These are phyloP conservation scores for Porphyrio hochstetteri DNA, from an alignment of 2,113 vertebrate genomes.

Conservation along the genomic window DNA sequence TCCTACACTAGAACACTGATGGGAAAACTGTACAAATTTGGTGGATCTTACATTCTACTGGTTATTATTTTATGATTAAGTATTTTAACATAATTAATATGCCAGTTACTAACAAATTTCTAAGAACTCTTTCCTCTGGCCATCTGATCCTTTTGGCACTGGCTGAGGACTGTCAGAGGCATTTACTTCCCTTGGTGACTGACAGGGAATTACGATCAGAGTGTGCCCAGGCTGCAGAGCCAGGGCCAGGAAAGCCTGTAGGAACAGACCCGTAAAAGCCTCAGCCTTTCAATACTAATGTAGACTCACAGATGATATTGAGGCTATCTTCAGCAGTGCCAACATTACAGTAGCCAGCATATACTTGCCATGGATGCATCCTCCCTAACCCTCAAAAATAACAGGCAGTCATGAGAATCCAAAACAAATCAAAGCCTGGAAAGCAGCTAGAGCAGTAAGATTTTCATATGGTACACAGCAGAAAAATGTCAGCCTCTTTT, in stretches of 20 bases:
- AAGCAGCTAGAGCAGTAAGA: neutral
- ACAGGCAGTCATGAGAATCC: neutral
- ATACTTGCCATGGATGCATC: neutral
- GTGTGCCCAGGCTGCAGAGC: neutral
- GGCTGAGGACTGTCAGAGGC: neutral
- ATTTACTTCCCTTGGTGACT: neutral
- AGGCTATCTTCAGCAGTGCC: neutral
- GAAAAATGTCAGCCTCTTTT: neutral
- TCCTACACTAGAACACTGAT: neutral
- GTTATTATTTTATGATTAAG: neutral
- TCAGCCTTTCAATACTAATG: neutral
- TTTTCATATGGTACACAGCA: neutral
- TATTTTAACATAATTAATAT: neutral
- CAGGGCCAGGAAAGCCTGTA: neutral
- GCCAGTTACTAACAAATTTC: neutral
- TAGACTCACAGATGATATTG: neutral
- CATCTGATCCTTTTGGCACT: neutral
- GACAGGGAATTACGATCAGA: neutral
- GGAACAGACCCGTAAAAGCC: neutral
- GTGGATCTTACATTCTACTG: neutral
- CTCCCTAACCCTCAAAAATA: neutral
- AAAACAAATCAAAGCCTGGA: slow-evolving; percentile 9
- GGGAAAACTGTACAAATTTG: neutral
- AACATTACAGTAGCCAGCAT: neutral
- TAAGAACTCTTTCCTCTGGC: neutral